Base-by-base conservation (phyloP, 2,888 invertebrate species). In the Ceraclea dissimilis region DNA sequence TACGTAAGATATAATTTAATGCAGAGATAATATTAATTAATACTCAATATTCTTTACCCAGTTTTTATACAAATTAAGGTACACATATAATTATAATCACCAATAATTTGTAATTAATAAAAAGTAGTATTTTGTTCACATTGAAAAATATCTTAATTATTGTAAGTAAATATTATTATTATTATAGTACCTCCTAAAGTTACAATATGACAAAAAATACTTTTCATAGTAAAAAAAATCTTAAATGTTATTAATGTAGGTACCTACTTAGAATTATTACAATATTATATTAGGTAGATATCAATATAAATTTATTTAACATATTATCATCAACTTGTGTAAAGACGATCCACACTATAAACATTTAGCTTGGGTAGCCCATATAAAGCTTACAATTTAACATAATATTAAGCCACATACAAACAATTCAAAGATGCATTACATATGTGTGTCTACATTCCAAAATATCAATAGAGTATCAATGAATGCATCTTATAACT, bases 391-490 rank as follows among this genome's bases (percentile, higher is more conserved):
- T 55, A 50, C n/a, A n/a, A n/a, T 26, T 51, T 50, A 49, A 53
- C 50, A 55, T 43, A 53, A 49, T 57, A 39, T 13, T 56, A n/a
- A 44, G 21, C 22, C 34, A 52, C n/a, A n/a, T n/a, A n/a, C n/a
- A n/a, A n/a, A n/a, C n/a, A n/a, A n/a, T 60, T 56, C 60, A 50
- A 51, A 60, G 56, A 58, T 53, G 57, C 58, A 51, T 58, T 58
- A 58, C n/a, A n/a, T n/a, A n/a, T n/a, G n/a, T n/a, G n/a, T n/a
- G n/a, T n/a, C n/a, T n/a, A n/a, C n/a, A n/a, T n/a, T n/a, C n/a
- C n/a, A n/a, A n/a, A n/a, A n/a, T n/a, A n/a, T n/a, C n/a, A n/a
- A n/a, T n/a, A n/a, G n/a, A n/a, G n/a, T n/a, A n/a, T n/a, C n/a
- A n/a, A n/a, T n/a, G n/a, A n/a, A n/a, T n/a, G n/a, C n/a, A n/a